These are phyloP conservation scores for Malachius bipustulatus DNA, from an alignment of 2,888 invertebrate genomes.

Conservation along the genomic window DNA sequence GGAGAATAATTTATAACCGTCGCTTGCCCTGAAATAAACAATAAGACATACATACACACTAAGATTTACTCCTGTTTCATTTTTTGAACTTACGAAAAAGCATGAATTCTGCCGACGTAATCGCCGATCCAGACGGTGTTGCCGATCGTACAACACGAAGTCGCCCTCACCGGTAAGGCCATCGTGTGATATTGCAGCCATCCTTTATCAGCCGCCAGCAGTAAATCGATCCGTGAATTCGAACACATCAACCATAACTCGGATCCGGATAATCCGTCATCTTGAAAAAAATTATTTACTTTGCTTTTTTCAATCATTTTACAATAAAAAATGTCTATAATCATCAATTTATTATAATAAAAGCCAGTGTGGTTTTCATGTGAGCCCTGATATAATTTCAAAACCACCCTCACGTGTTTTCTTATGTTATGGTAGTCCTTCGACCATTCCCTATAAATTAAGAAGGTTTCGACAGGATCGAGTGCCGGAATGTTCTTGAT, in stretches of 20 bases:
- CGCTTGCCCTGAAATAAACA: slow-evolving; percentile 37
- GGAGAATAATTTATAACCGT: slow-evolving; percentile 47
- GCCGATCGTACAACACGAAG: slow-evolving; percentile 64
- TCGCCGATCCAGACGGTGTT: slow-evolving; percentile 84
- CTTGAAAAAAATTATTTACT: slow-evolving; percentile 32
- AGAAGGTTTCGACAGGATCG: too few relatives aligned
- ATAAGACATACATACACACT: slow-evolving; percentile 3
- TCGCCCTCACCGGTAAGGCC: slow-evolving; percentile 47
- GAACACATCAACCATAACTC: slow-evolving; percentile 68
- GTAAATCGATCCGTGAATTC: slow-evolving; percentile 52
- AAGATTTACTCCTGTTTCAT: background rate
- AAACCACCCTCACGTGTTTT: too few relatives aligned
- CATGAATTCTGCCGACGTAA: slow-evolving; percentile 70
- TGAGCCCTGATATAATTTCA: background rate
- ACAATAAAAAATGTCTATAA: too few relatives aligned
- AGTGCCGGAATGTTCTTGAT: too few relatives aligned
- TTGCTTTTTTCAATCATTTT: too few relatives aligned
- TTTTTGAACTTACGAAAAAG: slow-evolving; percentile 61
- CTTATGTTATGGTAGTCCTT: too few relatives aligned
- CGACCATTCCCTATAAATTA: too few relatives aligned
- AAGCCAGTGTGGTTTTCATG: too few relatives aligned
- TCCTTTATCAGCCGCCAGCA: slow-evolving; percentile 41
- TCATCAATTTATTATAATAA: too few relatives aligned
- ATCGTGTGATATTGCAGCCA: slow-evolving; percentile 51
- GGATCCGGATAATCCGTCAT: slow-evolving; percentile 45